A percentile compares a stretch with the other conserved stretches of the same genome.
These are phyloP conservation scores for Dolichoris vasculosae DNA, from an alignment of 1,140 invertebrate species.

Conservation along the genomic window DNA sequence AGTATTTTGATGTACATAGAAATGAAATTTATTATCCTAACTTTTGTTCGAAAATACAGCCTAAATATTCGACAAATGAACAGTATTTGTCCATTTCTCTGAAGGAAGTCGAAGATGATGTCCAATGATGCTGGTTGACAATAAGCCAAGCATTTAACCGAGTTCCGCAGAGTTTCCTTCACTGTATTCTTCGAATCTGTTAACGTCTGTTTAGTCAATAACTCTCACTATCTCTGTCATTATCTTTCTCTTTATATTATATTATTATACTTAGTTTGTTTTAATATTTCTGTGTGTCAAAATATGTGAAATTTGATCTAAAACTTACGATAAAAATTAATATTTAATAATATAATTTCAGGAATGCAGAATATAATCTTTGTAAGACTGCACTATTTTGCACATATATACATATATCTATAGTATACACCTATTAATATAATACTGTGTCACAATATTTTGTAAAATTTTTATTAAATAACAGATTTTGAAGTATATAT, in stretches of 20 bases:
- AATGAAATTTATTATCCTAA: background rate
- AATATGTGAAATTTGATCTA: too few species aligned
- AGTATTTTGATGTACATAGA: background rate
- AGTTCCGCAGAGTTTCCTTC: background rate
- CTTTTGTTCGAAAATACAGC: background rate
- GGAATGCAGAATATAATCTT: too few species aligned
- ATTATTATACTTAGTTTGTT: too few species aligned
- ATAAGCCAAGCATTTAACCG: conserved; percentile 4
- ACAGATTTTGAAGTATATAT: too few species aligned
- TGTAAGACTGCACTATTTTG: too few species aligned
- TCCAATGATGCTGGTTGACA: background rate
- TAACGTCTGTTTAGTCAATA: background rate
- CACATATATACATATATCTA: too few species aligned
- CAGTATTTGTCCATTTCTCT: background rate
- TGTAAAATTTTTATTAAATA: too few species aligned
- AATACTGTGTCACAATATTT: too few species aligned
- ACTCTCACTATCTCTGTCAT: background rate
- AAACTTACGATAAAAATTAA: too few species aligned
- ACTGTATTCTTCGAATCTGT: background rate
- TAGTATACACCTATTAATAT: too few species aligned
- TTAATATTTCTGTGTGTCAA: too few species aligned
- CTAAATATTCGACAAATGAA: conserved; percentile 29
- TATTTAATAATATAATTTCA: too few species aligned
- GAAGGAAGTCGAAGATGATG: background rate
- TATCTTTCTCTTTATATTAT: background rate